Conservation (phyloP, 1,140 invertebrate genomes). For the Anoplophora glabripennis region DNA sequence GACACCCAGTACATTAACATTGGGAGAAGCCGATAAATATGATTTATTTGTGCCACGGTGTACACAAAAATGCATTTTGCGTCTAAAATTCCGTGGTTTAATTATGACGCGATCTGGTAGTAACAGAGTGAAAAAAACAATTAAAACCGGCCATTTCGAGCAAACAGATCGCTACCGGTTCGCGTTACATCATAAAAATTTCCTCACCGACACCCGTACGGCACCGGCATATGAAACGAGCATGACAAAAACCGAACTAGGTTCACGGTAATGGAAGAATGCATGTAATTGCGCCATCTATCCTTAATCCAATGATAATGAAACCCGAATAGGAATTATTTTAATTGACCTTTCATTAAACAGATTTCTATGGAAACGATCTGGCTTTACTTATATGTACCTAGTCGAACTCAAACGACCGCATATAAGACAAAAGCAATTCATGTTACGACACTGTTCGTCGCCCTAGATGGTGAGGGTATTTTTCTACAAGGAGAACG, state of each 20-base stretch:
- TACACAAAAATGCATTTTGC: too few species aligned
- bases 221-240: too few species aligned
- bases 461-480: constrained; percentile 4
- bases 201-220: neutral
- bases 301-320: constrained; percentile 34
- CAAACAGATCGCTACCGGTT: neutral
- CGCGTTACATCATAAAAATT: constrained; percentile 14
- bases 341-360: constrained; percentile 33
- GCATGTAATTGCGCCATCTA: constrained; percentile 23
- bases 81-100: too few species aligned
- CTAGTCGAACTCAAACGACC: neutral
- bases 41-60: too few species aligned
- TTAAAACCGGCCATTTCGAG: too few species aligned
- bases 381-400: constrained; percentile 4
- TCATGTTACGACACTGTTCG: constrained; percentile 9
- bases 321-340: constrained; percentile 19
- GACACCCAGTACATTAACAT: too few species aligned
- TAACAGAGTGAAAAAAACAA: too few species aligned
- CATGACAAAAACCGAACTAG: constrained; percentile 7
- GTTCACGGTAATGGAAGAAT: constrained; percentile 1
- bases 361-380: constrained; percentile 28
- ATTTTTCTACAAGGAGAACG: constrained; percentile 8
- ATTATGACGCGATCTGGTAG: too few species aligned
- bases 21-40: too few species aligned
- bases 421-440: constrained; percentile 8